These are phyloP conservation scores for Drosophila gunungcola DNA, from an alignment of 1,140 invertebrate species.

Conservation along the genomic window DNA sequence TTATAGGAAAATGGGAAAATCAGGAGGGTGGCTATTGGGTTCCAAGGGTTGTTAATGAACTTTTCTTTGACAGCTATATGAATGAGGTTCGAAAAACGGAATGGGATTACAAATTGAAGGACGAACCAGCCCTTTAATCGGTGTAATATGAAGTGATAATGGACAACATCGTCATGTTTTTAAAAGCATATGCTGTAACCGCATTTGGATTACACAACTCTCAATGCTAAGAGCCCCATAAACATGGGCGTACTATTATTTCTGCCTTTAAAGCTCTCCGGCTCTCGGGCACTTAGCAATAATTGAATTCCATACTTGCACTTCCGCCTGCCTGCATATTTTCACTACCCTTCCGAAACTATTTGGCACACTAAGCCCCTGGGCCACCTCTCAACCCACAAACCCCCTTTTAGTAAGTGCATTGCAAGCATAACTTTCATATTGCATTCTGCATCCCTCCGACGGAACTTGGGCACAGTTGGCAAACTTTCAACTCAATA, in stretches of 20 bases:
- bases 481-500: slow-evolving; percentile 62
- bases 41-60: slow-evolving; percentile 66
- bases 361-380: slow-evolving; percentile 47
- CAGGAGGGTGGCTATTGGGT: neutral
- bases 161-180: slow-evolving; percentile 6
- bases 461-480: slow-evolving; percentile 39
- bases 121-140: slow-evolving; percentile 17
- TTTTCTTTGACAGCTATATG: slow-evolving; percentile 53
- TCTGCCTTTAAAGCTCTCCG: slow-evolving; percentile 32
- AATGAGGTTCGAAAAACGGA: slow-evolving; percentile 37
- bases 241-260: slow-evolving; percentile 13
- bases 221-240: slow-evolving; percentile 8
- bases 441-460: slow-evolving; percentile 37
- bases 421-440: slow-evolving; percentile 69
- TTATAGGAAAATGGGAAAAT: slow-evolving; percentile 18
- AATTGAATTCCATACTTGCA: slow-evolving; percentile 66
- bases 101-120: slow-evolving; percentile 56
- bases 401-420: slow-evolving; percentile 34
- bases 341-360: slow-evolving; percentile 41
- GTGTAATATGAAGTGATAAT: slow-evolving; percentile 20
- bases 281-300: slow-evolving; percentile 51
- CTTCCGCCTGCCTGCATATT: slow-evolving; percentile 31
- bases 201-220: slow-evolving; percentile 9
- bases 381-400: neutral
- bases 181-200: slow-evolving; percentile 11